Conservation (phyloP, 2,113 vertebrate genomes). For the Ramphastos sulfuratus region DNA sequence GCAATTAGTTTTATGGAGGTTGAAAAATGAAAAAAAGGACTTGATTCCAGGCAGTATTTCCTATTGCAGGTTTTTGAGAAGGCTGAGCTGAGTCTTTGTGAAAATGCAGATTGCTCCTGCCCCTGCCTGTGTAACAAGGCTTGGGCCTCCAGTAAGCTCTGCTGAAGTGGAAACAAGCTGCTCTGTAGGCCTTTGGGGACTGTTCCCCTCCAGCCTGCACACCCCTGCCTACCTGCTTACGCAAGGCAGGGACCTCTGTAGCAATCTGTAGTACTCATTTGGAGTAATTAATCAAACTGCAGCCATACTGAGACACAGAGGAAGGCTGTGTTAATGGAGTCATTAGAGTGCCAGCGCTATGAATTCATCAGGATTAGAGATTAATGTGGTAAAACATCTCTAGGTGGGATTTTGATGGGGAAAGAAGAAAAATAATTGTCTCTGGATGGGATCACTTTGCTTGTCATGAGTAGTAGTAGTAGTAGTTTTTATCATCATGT, state of each 20-base stretch:
- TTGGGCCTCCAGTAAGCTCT: not conserved
- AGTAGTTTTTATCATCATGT: not conserved
- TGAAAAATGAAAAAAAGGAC: not conserved
- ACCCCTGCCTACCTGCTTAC: not conserved
- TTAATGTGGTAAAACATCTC: not conserved
- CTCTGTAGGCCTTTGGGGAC: not conserved
- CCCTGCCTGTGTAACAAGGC: accelerated
- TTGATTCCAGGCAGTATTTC: slow-evolving; percentile 21
- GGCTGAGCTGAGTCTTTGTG: accelerated
- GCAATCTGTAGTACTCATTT: slow-evolving; percentile 5
- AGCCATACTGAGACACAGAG: slow-evolving; percentile 15
- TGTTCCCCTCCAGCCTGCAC: not conserved
- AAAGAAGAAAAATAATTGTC: not conserved
- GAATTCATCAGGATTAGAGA: slow-evolving; percentile 42
- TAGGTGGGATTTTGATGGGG: slow-evolving; percentile 19
- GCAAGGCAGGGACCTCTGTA: not conserved
- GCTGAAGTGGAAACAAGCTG: not conserved
- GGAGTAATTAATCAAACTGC: slow-evolving; percentile 64
- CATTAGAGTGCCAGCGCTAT: slow-evolving; percentile 47
- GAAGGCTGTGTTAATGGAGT: slow-evolving; percentile 64
- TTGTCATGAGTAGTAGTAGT: too few species aligned
- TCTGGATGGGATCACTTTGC: not conserved
- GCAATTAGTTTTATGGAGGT: slow-evolving; percentile 38
- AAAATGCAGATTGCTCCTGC: not conserved
- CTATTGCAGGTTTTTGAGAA: accelerated